Percentiles rank a stretch among this genome's conserved stretches.
Evolutionary conservation across 2,797 vertebrate species (phyloP).

Genomic region (Danionella dracula): DNA sequence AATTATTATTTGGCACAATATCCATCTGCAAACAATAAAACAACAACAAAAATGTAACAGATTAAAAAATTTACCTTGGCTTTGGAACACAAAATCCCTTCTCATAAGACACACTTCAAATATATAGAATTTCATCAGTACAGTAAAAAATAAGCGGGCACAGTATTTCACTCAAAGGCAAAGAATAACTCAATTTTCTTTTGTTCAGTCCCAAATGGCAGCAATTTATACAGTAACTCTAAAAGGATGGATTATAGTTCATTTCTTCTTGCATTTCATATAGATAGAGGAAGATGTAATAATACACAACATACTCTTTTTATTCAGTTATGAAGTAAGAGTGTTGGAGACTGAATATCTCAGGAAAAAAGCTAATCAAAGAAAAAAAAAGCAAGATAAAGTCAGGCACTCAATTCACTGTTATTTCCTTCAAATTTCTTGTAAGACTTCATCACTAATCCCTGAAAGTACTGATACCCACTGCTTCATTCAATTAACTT

Average conservation of each 20-base stretch:
- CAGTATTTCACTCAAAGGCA: neutral
- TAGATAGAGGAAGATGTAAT: neutral
- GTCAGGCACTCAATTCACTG: conserved; percentile 29
- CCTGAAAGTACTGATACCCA: conserved; percentile 45
- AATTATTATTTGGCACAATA: no score
- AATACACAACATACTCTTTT: no score
- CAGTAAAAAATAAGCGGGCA: no score
- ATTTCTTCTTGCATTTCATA: neutral
- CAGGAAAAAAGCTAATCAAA: neutral
- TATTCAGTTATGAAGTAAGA: no score
- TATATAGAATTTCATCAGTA: no score
- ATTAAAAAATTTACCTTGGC: no score
- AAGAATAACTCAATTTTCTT: neutral
- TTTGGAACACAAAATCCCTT: no score
- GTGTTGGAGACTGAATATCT: neutral
- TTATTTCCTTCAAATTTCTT: conserved; percentile 11
- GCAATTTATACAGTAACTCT: neutral
- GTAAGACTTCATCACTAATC: conserved; percentile 50
- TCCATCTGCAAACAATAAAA: no score
- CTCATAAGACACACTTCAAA: no score
- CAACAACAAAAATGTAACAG: no score
- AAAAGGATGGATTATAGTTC: neutral
- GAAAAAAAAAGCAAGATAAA: conserved; percentile 18
- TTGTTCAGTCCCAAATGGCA: neutral
- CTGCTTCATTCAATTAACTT: conserved; percentile 51